Conservation (phyloP, 2,888 invertebrate species). For the Bellardia pandia region DNA sequence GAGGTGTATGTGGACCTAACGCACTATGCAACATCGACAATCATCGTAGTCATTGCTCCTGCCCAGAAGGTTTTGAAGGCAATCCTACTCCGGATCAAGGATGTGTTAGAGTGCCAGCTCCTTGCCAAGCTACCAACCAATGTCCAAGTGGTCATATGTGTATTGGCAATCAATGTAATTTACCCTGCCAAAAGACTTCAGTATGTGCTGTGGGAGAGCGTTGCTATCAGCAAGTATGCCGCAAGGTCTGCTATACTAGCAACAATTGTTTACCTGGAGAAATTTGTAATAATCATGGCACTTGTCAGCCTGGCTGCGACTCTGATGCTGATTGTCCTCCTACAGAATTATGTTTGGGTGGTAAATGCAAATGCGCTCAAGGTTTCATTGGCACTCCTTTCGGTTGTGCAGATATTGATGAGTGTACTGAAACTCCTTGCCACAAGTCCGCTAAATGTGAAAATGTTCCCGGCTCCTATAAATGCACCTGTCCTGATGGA, state of each 20-base stretch:
- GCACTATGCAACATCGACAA: conserved; percentile 91
- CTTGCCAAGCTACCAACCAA: conserved; percentile 88
- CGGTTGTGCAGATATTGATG: conserved; percentile 93
- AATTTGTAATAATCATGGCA: conserved; percentile 91
- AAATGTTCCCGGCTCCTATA: conserved; percentile 92
- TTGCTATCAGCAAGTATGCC: conserved; percentile 91
- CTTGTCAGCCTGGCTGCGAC: conserved; percentile 93
- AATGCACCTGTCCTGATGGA: conserved; percentile 91
- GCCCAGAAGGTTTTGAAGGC: conserved; percentile 93
- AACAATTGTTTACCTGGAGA: conserved; percentile 96
- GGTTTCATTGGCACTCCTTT: conserved; percentile 90
- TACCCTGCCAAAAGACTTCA: conserved; percentile 89
- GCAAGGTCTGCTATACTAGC: conserved; percentile 94
- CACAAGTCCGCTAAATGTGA: conserved; percentile 92
- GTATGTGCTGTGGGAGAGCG: conserved; percentile 93
- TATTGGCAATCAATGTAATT: conserved; percentile 90
- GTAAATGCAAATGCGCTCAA: conserved; percentile 90
- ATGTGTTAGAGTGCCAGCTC: conserved; percentile 91
- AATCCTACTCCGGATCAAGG: conserved; percentile 95
- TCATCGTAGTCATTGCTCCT: conserved; percentile 91
- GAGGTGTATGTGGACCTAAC: conserved; percentile 93
- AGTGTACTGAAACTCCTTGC: conserved; percentile 91
- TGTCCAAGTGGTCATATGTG: conserved; percentile 92
- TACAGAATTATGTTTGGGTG: conserved; percentile 90
- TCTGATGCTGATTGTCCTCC: conserved; percentile 91